These are phyloP conservation scores for Pangasius djambal DNA, from an alignment of 2,797 vertebrate species.

Conservation along the genomic window DNA sequence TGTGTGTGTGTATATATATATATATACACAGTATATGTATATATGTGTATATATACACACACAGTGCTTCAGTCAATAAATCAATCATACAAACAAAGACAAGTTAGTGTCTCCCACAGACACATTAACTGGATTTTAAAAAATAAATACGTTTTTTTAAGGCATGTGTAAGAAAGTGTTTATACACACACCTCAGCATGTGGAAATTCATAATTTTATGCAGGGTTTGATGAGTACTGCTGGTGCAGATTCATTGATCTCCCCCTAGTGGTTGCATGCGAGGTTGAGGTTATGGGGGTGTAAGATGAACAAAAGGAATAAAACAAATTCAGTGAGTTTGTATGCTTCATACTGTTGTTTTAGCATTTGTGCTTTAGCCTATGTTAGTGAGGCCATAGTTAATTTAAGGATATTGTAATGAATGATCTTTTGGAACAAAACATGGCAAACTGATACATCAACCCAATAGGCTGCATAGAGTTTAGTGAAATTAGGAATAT, in stretches of 20 bases:
- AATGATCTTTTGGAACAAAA: neutral
- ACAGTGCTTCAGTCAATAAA: too few species aligned
- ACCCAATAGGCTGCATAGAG: neutral
- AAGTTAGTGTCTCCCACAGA: neutral
- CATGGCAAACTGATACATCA: neutral
- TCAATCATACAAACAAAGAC: neutral
- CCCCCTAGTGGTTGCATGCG: constrained; percentile 67
- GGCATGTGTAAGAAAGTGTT: too few species aligned
- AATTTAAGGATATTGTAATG: constrained; percentile 2
- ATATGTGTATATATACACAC: too few species aligned
- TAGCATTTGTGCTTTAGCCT: neutral
- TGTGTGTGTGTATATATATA: too few species aligned
- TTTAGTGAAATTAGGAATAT: neutral
- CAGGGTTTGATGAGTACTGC: neutral
- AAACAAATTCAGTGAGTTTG: neutral
- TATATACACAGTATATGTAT: too few species aligned
- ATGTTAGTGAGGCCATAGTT: neutral
- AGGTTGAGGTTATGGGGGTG: neutral
- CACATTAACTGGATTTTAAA: neutral
- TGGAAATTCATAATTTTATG: neutral
- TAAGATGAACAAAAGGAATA: neutral
- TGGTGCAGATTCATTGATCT: constrained; percentile 54
- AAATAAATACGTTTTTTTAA: too few species aligned
- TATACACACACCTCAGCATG: neutral
- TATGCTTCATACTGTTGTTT: constrained; percentile 13